Conservation (phyloP, 1,140 invertebrate species). For the Drosophila azteca region DNA sequence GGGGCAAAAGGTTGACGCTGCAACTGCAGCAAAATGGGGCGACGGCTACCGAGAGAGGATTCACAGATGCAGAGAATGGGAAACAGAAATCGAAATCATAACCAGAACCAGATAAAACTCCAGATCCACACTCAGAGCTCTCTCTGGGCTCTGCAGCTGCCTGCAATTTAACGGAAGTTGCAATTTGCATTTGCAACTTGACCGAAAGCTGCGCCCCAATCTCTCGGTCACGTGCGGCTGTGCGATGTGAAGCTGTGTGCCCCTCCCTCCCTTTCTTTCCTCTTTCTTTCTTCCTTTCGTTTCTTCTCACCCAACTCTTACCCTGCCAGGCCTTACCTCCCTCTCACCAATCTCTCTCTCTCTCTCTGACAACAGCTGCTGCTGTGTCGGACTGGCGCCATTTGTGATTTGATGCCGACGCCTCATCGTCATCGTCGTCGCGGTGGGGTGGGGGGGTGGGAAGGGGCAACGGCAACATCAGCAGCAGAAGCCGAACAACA, state of each 20-base stretch:
- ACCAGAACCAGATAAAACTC: slow-evolving; percentile 21
- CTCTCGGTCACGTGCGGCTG: slow-evolving; percentile 52
- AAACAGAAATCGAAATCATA: slow-evolving; percentile 33
- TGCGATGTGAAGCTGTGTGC: slow-evolving; percentile 23
- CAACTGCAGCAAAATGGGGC: slow-evolving; percentile 18
- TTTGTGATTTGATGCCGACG: slow-evolving; percentile 69
- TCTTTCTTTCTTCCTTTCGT: not conserved
- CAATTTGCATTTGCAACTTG: slow-evolving; percentile 79
- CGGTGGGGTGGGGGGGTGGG: slow-evolving; percentile 28
- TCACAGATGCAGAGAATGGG: not conserved
- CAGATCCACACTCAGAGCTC: slow-evolving; percentile 27
- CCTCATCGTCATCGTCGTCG: slow-evolving; percentile 35
- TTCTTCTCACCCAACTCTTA: not conserved
- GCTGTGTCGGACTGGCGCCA: slow-evolving; percentile 62
- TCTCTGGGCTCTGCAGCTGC: slow-evolving; percentile 13
- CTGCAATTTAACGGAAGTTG: slow-evolving; percentile 76
- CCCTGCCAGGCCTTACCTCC: not conserved
- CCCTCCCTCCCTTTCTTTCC: not conserved
- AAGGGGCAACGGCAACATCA: slow-evolving; percentile 15
- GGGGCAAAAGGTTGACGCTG: slow-evolving; percentile 34
- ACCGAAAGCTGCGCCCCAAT: slow-evolving; percentile 58
- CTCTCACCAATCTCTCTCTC: slow-evolving; percentile 7
- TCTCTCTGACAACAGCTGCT: slow-evolving; percentile 21
- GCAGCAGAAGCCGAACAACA: slow-evolving; percentile 24
- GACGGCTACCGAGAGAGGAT: slow-evolving; percentile 11